Conservation (phyloP, 1,140 invertebrate genomes). For the Neodiprion virginianus region DNA sequence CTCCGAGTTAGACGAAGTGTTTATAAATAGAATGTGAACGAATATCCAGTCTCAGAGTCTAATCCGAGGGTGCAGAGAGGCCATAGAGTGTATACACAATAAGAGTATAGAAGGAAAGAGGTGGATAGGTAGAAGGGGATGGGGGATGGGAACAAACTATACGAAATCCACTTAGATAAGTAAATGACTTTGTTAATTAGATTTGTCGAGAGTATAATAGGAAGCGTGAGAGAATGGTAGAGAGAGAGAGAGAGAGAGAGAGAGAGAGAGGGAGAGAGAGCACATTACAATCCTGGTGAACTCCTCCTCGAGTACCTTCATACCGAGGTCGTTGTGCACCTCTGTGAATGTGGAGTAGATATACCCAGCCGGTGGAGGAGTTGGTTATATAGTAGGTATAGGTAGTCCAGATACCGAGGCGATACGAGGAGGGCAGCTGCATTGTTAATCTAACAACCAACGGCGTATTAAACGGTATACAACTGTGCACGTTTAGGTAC, state of each 20-base stretch:
- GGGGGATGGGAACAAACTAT: conserved; percentile 5
- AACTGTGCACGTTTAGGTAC: neutral
- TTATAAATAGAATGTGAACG: too few species aligned
- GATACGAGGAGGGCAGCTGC: neutral
- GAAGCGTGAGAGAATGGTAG: conserved; percentile 1
- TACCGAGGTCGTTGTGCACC: too few species aligned
- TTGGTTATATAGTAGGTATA: too few species aligned
- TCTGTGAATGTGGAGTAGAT: too few species aligned
- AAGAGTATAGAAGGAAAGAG: too few species aligned
- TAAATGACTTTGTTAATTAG: conserved; percentile 58
- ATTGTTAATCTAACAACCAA: conserved; percentile 7
- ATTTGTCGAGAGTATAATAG: conserved; percentile 52
- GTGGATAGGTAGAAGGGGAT: neutral
- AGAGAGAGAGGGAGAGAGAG: neutral
- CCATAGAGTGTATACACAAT: too few species aligned
- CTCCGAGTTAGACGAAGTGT: too few species aligned
- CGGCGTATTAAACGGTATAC: neutral
- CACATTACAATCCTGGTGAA: too few species aligned
- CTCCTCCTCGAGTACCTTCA: too few species aligned
- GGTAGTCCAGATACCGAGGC: neutral
- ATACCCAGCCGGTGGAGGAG: too few species aligned
- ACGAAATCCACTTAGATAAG: conserved; percentile 57
- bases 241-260: neutral
- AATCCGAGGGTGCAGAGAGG: too few species aligned
- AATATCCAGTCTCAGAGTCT: too few species aligned